Evolutionary conservation across 2,888 invertebrate genomes (phyloP).

Genomic region (Electrophaes corylata): DNA sequence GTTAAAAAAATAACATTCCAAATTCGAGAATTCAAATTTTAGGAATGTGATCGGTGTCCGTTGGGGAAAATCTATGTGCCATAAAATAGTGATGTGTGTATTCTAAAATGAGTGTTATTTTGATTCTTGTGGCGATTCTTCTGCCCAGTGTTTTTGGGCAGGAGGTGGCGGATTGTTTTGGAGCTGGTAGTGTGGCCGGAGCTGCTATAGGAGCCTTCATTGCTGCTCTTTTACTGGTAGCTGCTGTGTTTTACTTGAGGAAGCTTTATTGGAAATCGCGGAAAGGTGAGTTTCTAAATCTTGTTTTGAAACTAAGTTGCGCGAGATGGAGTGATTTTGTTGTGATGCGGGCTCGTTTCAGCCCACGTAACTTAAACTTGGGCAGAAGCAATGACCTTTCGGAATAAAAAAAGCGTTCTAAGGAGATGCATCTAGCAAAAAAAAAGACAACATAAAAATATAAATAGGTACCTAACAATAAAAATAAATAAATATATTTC

Average conservation of each 20-base stretch:
- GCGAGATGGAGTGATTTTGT: constrained; percentile 16
- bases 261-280: constrained; percentile 86
- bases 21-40: constrained; percentile 60
- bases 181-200: constrained; percentile 88
- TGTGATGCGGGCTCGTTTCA: constrained; percentile 12
- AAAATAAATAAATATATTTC: no score
- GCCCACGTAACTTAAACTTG: constrained; percentile 24
- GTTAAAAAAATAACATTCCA: constrained; percentile 60
- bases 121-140: constrained; percentile 73
- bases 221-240: constrained; percentile 85
- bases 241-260: constrained; percentile 83
- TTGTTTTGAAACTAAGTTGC: constrained; percentile 23
- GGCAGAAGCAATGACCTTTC: constrained; percentile 17
- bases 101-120: constrained; percentile 73
- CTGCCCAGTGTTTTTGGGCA: constrained; percentile 77
- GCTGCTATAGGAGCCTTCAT: constrained; percentile 89
- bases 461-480: no score
- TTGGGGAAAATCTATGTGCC: constrained; percentile 68
- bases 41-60: constrained; percentile 73
- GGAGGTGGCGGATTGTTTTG: constrained; percentile 83
- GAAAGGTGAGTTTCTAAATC: constrained; percentile 70
- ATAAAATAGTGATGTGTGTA: constrained; percentile 70
- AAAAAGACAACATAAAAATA: no score
- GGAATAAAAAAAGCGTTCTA: constrained; percentile 6
- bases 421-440: no score